Base-by-base conservation (phyloP, 2,797 vertebrate genomes). In the Amniataba percoides region DNA sequence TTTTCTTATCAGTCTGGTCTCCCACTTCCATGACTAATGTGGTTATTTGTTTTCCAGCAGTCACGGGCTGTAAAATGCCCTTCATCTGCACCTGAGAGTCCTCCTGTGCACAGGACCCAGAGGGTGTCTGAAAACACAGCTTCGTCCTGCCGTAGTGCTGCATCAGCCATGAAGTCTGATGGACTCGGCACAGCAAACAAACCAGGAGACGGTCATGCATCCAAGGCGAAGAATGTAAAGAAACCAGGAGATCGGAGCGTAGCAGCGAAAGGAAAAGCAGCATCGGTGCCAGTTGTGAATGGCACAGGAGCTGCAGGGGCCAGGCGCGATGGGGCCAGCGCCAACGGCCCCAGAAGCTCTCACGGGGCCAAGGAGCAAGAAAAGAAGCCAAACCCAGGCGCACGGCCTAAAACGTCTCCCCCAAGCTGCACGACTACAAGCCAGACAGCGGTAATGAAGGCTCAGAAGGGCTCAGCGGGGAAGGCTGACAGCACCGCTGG, bases 101-200 rank as follows among this genome's bases (percentile, higher is more conserved):
- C 88, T 91, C 77, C 81, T 87, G 94, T 93, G 77, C 93, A 73
- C 83, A 93, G 89, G 90, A 94, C 90, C 71, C 84, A 81, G 81
- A 92, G 89, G 84, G 90, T 71, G 81, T 83, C 87, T 53, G 81
- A 89, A 84, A 87, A 89, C 85, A 5, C 81, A 73, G 90, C 88
- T 72, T 74, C 88, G 31, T 87, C 89, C 86, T 82, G 88, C 80
- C 80, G 64, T 81, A 82, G 89, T 69, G 86, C 88, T 63, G 77
- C 91, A 82, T 89, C 91, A 81, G 89, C 92, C 95, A 99, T 99
- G 98, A 99, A 99, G 96, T 99, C 98, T n/a, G 98, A 99, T 94
- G 96, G 95, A 81, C 92, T 97, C 88, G 96, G 95, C 80, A 93
- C 96, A 60, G 95, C 94, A 69, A 95, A 82, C 87, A 98, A 96